Base-by-base conservation (phyloP, 2,888 invertebrate species). In the Dasypolia templi region DNA sequence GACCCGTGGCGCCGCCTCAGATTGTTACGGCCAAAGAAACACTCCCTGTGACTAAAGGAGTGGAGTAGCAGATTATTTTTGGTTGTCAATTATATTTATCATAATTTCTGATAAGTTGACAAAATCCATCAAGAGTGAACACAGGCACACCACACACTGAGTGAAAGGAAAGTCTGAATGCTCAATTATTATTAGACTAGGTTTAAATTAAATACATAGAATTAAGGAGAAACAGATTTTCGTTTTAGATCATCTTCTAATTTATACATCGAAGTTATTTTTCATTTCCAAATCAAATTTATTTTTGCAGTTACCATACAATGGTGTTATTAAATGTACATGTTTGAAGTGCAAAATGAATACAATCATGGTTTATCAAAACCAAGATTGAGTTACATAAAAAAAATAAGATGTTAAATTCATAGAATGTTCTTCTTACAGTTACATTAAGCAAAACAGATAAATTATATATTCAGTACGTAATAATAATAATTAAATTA, bases 21-120 rank as follows among this genome's bases (percentile, higher is more conserved):
- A 95, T 95, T 95, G 95, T 95, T 95, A 95, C 95, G 94, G 95
- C 93, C 94, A 94, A 93, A 94, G 95, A 94, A 95, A 95, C 95
- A 94, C 94, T 95, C 93, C 90, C 87, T 82, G 77, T 72, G 89
- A 86, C 87, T 72, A 90, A 71, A 29, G 82, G 65, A 72, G 70
- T 91, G 72, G 93, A 94, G 91, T 70, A 11, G 83, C 29, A 3
- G 19, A 4, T 26, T 46, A 0, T 19, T n/a, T 55, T 55, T 44
- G 3, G 6, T 22, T 4, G n/a, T 44, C 12, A 0, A 3, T 46
- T 7, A 7, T 2, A n/a, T 22, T n/a, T 49, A n/a, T 49, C 2
- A n/a, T 51, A n/a, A n/a, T n/a, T 51, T 51, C 14, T 26, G 26
- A 14, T 53, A 53, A 26, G 53, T 5, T n/a, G 22, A 14, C 4